phyloP scores from a whole-genome alignment of 2,888 invertebrate genomes.

The Andrena trimmerana region DNA sequence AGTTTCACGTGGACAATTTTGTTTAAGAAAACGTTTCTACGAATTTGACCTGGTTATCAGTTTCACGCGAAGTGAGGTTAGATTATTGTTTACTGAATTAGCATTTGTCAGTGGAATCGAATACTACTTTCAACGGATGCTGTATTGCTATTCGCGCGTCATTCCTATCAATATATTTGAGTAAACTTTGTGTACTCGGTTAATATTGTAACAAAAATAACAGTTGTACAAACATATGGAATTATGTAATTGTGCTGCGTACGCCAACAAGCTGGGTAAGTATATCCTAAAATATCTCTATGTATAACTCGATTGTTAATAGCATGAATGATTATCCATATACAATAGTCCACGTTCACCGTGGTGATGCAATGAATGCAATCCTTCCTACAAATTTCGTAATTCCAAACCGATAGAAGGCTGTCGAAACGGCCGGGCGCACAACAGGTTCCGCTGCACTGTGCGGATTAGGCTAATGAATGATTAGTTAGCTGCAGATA shows the following conservation, averaged over 20 bases:
- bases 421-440: not conserved
- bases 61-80: constrained; percentile 8
- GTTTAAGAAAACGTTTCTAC: not conserved
- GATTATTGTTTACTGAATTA: not conserved
- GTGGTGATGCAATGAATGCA: constrained; percentile 8
- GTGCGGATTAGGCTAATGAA: constrained; percentile 57
- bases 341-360: not conserved
- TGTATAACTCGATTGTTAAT: not conserved
- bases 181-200: not conserved
- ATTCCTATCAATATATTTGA: not conserved
- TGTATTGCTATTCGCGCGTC: not conserved
- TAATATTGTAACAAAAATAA: not conserved
- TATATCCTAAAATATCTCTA: not conserved
- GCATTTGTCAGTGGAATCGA: constrained; percentile 6
- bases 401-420: not conserved
- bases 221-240: not conserved
- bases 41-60: not conserved
- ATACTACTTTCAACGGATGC: not conserved
- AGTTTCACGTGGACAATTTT: too few relatives aligned
- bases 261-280: constrained; percentile 1
- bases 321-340: not conserved
- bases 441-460: constrained; percentile 15
- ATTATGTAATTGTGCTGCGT: not conserved
- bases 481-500: constrained; percentile 55
- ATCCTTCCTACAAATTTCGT: constrained; percentile 27